Percentiles rank a stretch among this genome's conserved stretches.
These are phyloP conservation scores for Ophion slaviceki DNA, from an alignment of 2,888 invertebrate species.

Conservation along the genomic window DNA sequence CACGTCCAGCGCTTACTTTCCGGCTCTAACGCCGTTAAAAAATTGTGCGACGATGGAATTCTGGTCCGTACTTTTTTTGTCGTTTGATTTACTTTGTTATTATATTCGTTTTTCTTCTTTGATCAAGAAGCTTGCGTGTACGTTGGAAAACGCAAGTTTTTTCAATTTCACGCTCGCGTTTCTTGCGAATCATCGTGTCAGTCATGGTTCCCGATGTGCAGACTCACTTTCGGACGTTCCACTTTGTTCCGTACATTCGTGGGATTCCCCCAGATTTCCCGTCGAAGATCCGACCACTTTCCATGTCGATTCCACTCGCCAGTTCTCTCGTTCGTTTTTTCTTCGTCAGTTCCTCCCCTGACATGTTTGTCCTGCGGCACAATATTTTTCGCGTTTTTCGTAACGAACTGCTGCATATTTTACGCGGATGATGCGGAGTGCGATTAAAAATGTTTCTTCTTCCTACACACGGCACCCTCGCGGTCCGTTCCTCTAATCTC, in stretches of 20 bases:
- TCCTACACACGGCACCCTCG: neutral
- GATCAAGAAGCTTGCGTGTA: neutral
- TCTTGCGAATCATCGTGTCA: conserved; percentile 11
- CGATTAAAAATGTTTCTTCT: neutral
- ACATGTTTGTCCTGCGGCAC: neutral
- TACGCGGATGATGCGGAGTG: neutral
- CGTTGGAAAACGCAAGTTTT: neutral
- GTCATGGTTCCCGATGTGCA: conserved; percentile 2
- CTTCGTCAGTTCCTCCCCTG: neutral
- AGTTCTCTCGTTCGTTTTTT: neutral
- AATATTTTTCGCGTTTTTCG: neutral
- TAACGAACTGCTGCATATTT: too few species aligned
- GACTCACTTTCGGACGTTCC: conserved; percentile 61
- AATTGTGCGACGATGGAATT: neutral
- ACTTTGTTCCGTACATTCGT: conserved; percentile 39
- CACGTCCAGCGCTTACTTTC: neutral
- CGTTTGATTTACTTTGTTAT: neutral
- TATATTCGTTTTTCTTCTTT: neutral
- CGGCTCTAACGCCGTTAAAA: neutral
- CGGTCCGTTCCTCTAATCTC: neutral
- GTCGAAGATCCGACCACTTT: conserved; percentile 52
- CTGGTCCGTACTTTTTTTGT: neutral
- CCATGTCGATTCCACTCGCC: conserved; percentile 29
- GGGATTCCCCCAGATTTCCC: conserved; percentile 14
- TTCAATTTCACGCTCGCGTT: neutral